phyloP scores from a whole-genome alignment of 2,888 invertebrate species.

The Synergus gifuensis region DNA sequence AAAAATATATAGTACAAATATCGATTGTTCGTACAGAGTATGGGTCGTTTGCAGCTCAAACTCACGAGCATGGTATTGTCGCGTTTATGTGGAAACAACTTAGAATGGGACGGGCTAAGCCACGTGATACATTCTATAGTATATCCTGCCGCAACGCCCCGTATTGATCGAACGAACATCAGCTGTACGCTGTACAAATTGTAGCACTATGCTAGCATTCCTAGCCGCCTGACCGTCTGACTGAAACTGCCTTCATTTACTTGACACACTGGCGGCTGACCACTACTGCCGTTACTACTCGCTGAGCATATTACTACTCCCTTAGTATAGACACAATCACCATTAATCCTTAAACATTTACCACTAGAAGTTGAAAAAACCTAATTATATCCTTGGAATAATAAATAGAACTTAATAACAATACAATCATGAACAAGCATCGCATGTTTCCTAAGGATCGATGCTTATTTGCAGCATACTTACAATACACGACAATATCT shows the following conservation, averaged over 20 bases:
- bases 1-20: conserved; percentile 24
- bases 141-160: conserved; percentile 55
- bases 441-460: neutral
- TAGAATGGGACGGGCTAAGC: conserved; percentile 46
- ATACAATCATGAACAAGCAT: neutral
- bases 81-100: conserved; percentile 42
- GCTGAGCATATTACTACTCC: neutral
- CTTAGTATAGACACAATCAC: conserved; percentile 31
- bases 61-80: conserved; percentile 46
- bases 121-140: conserved; percentile 51
- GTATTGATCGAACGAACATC: conserved; percentile 57
- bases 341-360: neutral
- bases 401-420: neutral
- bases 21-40: conserved; percentile 42
- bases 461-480: neutral
- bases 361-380: neutral
- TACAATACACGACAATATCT: neutral
- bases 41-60: conserved; percentile 45
- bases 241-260: conserved; percentile 53
- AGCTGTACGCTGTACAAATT: conserved; percentile 49
- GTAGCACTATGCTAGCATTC: conserved; percentile 46
- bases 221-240: conserved; percentile 49
- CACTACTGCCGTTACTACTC: conserved; percentile 20
- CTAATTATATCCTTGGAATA: neutral
- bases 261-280: conserved; percentile 44